These are phyloP conservation scores for Pristionchus fissidentatus DNA, from an alignment of 2,888 invertebrate genomes.

Conservation along the genomic window DNA sequence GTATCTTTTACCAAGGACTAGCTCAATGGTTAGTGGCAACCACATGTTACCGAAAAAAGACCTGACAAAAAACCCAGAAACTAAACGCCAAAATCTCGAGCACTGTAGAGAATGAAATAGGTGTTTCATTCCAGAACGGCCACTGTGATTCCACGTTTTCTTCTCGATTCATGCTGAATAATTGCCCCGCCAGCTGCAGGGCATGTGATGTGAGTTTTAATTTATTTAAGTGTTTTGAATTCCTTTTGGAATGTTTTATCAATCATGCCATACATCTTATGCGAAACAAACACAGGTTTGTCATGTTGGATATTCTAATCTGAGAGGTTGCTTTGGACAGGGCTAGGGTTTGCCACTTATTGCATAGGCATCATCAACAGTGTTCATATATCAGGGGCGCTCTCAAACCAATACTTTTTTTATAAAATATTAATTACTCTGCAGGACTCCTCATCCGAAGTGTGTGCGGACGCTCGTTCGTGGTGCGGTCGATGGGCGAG, in stretches of 20 bases:
- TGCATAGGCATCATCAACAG: too few relatives aligned
- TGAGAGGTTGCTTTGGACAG: too few relatives aligned
- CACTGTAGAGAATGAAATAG: background rate
- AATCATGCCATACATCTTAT: too few relatives aligned
- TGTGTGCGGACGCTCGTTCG: constrained; percentile 49
- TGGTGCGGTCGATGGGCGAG: constrained; percentile 73
- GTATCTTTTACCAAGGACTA: too few relatives aligned
- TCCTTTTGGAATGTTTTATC: too few relatives aligned
- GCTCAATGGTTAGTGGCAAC: background rate
- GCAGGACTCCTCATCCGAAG: background rate
- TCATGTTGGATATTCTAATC: background rate
- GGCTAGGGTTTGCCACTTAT: too few relatives aligned
- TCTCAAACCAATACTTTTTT: background rate
- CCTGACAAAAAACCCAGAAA: too few relatives aligned
- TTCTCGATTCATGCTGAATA: constrained; percentile 70
- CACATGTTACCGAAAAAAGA: background rate
- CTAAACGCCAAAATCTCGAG: too few relatives aligned
- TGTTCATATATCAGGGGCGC: too few relatives aligned
- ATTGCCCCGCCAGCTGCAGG: constrained; percentile 69
- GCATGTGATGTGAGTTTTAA: constrained; percentile 57
- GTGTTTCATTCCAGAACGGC: constrained; percentile 52
- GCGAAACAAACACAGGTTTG: too few relatives aligned
- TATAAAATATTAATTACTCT: background rate
- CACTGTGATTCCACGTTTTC: constrained; percentile 70
- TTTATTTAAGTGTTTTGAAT: too few relatives aligned